These are phyloP conservation scores for Heliconius hortense DNA, from an alignment of 2,888 invertebrate species.

Conservation along the genomic window DNA sequence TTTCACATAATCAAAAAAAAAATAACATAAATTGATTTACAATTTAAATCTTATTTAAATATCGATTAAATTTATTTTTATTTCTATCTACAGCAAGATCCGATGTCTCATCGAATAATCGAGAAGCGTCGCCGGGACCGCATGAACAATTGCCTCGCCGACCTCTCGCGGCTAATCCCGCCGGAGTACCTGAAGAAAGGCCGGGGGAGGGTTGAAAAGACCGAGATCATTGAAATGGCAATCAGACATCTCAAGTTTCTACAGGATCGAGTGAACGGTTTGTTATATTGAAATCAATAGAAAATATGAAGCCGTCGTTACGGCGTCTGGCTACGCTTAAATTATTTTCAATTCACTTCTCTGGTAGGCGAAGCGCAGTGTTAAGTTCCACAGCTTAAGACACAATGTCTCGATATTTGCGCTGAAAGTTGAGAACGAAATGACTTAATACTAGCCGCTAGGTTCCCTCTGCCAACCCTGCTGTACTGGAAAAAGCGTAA, in stretches of 20 bases:
- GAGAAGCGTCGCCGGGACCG: conserved; percentile 97
- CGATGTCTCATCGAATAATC: conserved; percentile 98
- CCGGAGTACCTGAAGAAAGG: conserved; percentile 97
- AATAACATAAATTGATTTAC: neutral
- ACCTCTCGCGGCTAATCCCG: conserved; percentile 95
- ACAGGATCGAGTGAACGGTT: conserved; percentile 85
- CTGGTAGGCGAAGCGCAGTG: too few relatives aligned
- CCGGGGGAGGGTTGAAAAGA: conserved; percentile 97
- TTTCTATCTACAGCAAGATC: conserved; percentile 87
- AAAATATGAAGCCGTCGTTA: neutral
- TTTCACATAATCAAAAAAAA: neutral
- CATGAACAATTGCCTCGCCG: conserved; percentile 98
- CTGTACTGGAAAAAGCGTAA: too few relatives aligned
- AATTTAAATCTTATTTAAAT: neutral
- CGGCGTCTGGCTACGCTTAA: neutral
- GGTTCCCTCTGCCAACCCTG: too few relatives aligned
- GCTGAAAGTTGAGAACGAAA: too few relatives aligned
- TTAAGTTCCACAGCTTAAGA: too few relatives aligned
- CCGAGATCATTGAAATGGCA: conserved; percentile 99
- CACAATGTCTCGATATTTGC: too few relatives aligned
- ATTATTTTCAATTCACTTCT: neutral
- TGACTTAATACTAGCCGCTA: too few relatives aligned
- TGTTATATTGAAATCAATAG: conserved; percentile 47
- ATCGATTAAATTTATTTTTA: neutral
- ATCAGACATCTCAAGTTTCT: conserved; percentile 96